Percentiles rank a stretch among this genome's conserved stretches.
Evolutionary conservation across 2,113 vertebrate genomes (phyloP).

Genomic region (Miniopterus natalensis): DNA sequence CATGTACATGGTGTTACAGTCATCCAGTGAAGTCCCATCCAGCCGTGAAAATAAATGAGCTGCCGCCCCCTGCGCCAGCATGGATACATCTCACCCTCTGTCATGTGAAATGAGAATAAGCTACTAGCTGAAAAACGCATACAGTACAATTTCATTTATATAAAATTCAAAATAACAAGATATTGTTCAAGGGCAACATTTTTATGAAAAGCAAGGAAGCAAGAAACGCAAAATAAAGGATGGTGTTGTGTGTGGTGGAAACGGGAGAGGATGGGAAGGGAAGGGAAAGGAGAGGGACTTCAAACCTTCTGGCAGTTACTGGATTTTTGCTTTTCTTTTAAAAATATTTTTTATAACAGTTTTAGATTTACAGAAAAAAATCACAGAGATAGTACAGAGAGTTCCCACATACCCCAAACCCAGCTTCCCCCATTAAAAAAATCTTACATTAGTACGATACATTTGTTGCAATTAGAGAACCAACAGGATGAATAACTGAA

Average conservation of each 20-base stretch:
- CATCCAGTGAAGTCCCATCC: background rate
- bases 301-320: background rate
- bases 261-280: background rate
- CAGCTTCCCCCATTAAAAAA: background rate
- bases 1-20: background rate
- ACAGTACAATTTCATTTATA: background rate
- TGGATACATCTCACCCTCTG: background rate
- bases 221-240: background rate
- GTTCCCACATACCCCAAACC: background rate
- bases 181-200: background rate
- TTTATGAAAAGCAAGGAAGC: constrained; percentile 19
- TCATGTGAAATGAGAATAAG: background rate
- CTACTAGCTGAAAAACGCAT: background rate
- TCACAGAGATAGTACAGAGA: background rate
- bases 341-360: background rate
- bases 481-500: background rate
- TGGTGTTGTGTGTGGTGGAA: background rate
- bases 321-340: background rate
- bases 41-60: background rate
- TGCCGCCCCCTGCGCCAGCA: background rate
- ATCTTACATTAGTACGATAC: background rate
- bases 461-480: constrained; percentile 14
- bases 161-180: background rate
- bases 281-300: background rate
- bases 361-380: constrained; percentile 13